Evolutionary conservation across 2,888 invertebrate genomes (phyloP).

Genomic region (Papilio protenor): DNA sequence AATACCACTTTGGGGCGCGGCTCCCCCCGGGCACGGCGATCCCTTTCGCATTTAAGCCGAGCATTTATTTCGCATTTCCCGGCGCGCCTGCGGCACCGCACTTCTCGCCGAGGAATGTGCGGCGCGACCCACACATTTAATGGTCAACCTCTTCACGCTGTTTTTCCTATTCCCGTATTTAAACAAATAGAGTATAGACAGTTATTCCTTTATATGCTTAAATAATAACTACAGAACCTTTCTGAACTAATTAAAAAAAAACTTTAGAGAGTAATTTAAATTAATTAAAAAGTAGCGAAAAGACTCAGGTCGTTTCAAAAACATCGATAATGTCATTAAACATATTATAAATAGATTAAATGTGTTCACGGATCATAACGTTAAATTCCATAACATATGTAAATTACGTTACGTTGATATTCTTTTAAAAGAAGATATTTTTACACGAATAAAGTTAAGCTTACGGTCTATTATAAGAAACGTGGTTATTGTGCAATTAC

Average conservation of each 20-base stretch:
- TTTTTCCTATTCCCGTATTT: conserved; percentile 48
- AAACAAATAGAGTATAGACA: neutral
- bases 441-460: conserved; percentile 55
- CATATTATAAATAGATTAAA: neutral
- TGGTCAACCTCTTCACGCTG: conserved; percentile 67
- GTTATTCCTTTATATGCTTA: neutral
- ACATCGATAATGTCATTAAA: neutral
- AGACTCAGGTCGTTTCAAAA: neutral
- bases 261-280: neutral
- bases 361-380: neutral
- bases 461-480: conserved; percentile 55
- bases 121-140: conserved; percentile 71
- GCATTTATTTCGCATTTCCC: conserved; percentile 84
- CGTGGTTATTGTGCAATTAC: conserved; percentile 75
- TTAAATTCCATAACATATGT: neutral
- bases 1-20: conserved; percentile 85
- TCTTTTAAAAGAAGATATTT: conserved; percentile 13
- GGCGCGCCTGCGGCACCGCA: conserved; percentile 69
- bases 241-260: neutral
- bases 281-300: neutral
- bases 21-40: conserved; percentile 78
- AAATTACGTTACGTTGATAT: neutral
- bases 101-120: conserved; percentile 63
- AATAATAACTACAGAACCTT: neutral
- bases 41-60: conserved; percentile 81